Conservation (phyloP, 2,113 vertebrate species). For the Lipophrys pholis region DNA sequence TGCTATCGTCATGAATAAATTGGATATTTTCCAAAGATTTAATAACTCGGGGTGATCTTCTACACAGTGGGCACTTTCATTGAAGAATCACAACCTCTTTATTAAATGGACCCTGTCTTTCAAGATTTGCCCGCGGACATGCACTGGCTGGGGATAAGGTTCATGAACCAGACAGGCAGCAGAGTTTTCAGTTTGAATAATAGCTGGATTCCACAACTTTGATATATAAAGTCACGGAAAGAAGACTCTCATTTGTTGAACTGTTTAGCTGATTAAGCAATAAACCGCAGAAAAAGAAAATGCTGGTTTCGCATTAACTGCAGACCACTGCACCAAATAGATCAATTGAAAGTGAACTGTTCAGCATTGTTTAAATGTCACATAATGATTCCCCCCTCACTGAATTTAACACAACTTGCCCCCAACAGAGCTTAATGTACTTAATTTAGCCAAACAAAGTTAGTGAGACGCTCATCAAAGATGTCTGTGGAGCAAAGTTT, state of each 20-base stretch:
- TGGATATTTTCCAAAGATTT: too few species aligned
- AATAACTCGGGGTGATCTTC: too few species aligned
- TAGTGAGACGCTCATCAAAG: conserved; percentile 14
- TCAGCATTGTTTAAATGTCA: conserved; percentile 11
- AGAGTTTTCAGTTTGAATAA: background rate
- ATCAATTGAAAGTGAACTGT: conserved; percentile 19
- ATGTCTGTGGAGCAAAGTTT: background rate
- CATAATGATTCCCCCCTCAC: conserved; percentile 17
- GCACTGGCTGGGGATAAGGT: too few species aligned
- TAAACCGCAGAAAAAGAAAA: conserved; percentile 7
- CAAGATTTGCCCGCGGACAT: too few species aligned
- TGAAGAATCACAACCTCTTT: too few species aligned
- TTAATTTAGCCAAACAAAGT: conserved; percentile 1
- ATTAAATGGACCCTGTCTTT: too few species aligned
- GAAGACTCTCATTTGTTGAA: background rate
- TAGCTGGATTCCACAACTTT: background rate
- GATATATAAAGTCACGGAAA: background rate
- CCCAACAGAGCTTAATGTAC: conserved; percentile 38
- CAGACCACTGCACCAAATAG: conserved; percentile 5
- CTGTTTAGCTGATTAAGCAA: conserved; percentile 19
- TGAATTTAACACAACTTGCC: conserved; percentile 26
- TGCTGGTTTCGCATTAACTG: conserved; percentile 30
- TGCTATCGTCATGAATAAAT: too few species aligned
- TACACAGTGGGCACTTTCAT: too few species aligned
- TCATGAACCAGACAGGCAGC: background rate